Percentiles rank a stretch among this genome's conserved stretches.
Evolutionary conservation across 2,113 vertebrate species (phyloP).

Genomic region (Tychaedon coryphoeus): DNA sequence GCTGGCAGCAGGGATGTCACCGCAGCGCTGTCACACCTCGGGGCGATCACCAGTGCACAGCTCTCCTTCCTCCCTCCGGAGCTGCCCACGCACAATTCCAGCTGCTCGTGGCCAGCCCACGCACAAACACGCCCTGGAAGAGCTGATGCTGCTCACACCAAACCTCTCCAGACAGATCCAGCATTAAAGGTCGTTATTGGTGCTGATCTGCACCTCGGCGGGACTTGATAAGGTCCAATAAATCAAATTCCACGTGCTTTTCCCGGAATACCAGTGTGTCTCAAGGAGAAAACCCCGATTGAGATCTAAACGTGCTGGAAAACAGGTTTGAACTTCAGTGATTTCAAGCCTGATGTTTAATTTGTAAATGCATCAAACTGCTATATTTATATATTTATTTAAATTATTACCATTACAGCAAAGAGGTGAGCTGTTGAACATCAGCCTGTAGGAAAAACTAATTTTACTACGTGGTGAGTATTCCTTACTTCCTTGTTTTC

Average conservation of each 20-base stretch:
- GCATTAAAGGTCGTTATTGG: not conserved
- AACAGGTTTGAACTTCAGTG: not conserved
- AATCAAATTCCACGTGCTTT: not conserved
- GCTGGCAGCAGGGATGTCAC: not conserved
- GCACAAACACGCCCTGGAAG: rapidly evolving
- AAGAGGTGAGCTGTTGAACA: not conserved
- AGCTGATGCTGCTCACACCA: not conserved
- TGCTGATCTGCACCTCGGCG: rapidly evolving
- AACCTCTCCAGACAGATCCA: rapidly evolving
- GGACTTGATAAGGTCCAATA: not conserved
- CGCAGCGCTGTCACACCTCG: rapidly evolving
- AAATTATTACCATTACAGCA: not conserved
- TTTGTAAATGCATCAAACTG: not conserved
- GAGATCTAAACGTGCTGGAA: not conserved
- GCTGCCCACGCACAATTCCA: not conserved
- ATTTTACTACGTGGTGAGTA: not conserved
- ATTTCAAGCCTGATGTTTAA: not conserved
- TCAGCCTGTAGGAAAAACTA: rapidly evolving
- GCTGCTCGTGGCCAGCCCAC: not conserved
- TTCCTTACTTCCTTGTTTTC: not conserved
- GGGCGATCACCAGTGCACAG: not conserved
- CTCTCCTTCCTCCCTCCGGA: not conserved
- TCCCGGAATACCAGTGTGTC: not conserved
- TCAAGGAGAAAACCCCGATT: not conserved
- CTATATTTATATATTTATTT: not conserved